Evolutionary conservation across 1,140 invertebrate species (phyloP), one percentile per base, ranked within the genome.

Genomic region (Drosophila takahashii): DNA sequence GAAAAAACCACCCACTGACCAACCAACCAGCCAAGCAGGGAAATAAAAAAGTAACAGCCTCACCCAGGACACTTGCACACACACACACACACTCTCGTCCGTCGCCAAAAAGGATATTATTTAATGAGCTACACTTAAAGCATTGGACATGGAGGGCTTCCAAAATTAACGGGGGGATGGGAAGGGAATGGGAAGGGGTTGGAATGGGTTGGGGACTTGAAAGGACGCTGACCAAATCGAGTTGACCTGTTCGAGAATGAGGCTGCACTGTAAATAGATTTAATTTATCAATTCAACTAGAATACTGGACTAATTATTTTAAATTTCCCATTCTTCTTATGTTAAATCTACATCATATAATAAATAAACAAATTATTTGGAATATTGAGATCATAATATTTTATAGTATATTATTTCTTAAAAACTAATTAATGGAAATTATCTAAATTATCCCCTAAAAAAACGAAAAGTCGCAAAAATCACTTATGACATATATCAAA

Each of bases 61-160:
- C 32, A n/a, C n/a, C 64, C 64, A 32, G 66, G 66, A 64, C 71
- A 69, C 67, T 51, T 42, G 34, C 44, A 54, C 56, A 48, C 45
- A 45, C 44, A 15, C 34, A 54, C 51, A 22, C 13, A 53, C 52
- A 34, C 60, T 47, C 16, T 34, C 56, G 58, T 39, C 75, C 59
- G 77, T 77, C 79, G 75, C 67, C 67, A 74, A 89, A 86, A 79
- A 80, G 84, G 84, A 89, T 89, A 89, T 89, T 89, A 89, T 89
- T 89, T 89, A 89, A 89, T 89, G 84, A 89, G 84, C 84, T 89
- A 89, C 86, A 89, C 84, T 89, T 79, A 77, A 84, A 73, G 77
- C 76, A 71, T 77, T 77, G 77, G 73, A 54, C 77, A 71, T 57
- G 65, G 22, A 41, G 29, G 44, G 47, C 60, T 41, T 44, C 61